A percentile compares a stretch with the other conserved stretches of the same genome.
phyloP scores from a whole-genome alignment of 1,140 invertebrate species.

The Lasioglossum baleicum region DNA sequence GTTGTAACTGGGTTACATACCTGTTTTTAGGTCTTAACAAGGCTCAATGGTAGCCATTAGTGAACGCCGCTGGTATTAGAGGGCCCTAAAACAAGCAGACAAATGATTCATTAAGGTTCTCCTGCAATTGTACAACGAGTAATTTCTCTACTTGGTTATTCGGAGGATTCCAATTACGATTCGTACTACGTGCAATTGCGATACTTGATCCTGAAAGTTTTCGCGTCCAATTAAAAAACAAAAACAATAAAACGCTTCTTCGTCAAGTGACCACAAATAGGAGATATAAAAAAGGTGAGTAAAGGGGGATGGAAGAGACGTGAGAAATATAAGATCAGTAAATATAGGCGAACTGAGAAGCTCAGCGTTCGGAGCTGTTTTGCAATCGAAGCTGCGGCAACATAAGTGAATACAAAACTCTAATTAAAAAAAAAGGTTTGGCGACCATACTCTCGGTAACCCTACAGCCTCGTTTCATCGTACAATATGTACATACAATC shows the following conservation, averaged over 20 bases:
- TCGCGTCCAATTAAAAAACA: background rate
- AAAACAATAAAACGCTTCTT: too few species aligned
- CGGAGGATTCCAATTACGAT: background rate
- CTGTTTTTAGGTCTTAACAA: conserved; percentile 80
- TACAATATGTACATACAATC: background rate
- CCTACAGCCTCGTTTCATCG: background rate
- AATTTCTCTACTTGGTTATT: conserved; percentile 3
- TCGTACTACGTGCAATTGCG: conserved; percentile 61
- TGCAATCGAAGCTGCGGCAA: conserved; percentile 34
- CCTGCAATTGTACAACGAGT: conserved; percentile 13
- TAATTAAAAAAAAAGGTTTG: conserved; percentile 14
- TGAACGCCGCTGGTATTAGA: conserved; percentile 95
- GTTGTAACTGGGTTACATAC: conserved; percentile 65
- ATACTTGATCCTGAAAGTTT: conserved; percentile 62
- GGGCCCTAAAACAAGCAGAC: conserved; percentile 85
- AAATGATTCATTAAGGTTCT: conserved; percentile 57
- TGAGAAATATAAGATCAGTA: conserved; percentile 10
- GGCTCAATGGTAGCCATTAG: conserved; percentile 95
- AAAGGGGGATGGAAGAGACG: background rate
- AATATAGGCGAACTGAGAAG: conserved; percentile 19
- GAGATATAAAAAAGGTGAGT: conserved; percentile 11
- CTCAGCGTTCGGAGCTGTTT: conserved; percentile 27
- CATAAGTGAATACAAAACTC: conserved; percentile 25
- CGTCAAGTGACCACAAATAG: background rate
- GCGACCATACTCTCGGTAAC: conserved; percentile 14